Evolutionary conservation across 2,888 invertebrate genomes (phyloP).

Genomic region (Ceramica pisi): DNA sequence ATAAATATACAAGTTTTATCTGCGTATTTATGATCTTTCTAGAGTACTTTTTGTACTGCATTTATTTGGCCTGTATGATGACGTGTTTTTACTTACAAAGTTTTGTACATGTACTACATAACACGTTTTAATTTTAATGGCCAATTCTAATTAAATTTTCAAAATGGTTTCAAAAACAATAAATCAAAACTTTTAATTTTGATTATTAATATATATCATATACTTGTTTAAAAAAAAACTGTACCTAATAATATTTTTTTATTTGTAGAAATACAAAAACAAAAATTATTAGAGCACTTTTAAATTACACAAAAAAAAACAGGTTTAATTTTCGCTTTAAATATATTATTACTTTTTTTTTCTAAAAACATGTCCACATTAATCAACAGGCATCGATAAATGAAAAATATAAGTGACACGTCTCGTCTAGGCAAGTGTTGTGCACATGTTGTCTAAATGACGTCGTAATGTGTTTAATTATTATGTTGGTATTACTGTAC

Average conservation of each 20-base stretch:
- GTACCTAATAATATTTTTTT: background rate
- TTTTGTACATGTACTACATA: background rate
- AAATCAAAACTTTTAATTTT: background rate
- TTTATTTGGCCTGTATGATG: constrained; percentile 12
- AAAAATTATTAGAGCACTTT: background rate
- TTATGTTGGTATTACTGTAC: constrained; percentile 44
- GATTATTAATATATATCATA: too few relatives aligned
- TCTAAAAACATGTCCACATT: constrained; percentile 31
- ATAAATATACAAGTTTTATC: constrained; percentile 19
- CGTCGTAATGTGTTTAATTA: constrained; percentile 64
- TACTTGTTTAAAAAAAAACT: background rate
- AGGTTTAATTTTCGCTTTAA: background rate
- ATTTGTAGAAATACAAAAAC: background rate
- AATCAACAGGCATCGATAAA: constrained; percentile 63
- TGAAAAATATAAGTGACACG: constrained; percentile 72
- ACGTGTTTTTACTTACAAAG: background rate
- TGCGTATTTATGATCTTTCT: constrained; percentile 1
- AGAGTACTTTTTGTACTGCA: constrained; percentile 26
- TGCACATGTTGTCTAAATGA: constrained; percentile 68
- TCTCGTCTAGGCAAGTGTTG: constrained; percentile 70
- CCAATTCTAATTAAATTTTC: background rate
- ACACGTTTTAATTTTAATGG: background rate
- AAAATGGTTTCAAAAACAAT: background rate
- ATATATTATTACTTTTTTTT: constrained; percentile 4
- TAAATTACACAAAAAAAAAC: background rate